phyloP scores from a whole-genome alignment of 37 sponge, comb jelly and placozoan genomes.

The Chondrilla cf. caribensis region DNA sequence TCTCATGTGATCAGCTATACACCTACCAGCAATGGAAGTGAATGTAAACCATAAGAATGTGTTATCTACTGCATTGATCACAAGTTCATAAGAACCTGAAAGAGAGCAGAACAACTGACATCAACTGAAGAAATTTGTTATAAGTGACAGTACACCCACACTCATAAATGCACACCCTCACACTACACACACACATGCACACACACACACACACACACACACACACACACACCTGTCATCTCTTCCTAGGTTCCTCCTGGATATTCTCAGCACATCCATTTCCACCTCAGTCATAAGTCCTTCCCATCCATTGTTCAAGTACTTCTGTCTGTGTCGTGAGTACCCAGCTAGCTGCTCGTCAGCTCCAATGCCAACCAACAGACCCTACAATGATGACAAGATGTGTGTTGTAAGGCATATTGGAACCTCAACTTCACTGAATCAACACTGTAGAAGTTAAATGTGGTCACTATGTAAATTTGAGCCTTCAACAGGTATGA shows the following conservation, averaged over 20 bases:
- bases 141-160: no score
- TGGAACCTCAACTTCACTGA: no score
- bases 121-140: no score
- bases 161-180: no score
- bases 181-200: not conserved
- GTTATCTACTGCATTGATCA: no score
- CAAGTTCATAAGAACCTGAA: no score
- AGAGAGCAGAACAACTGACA: no score
- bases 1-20: slow-evolving; percentile 85
- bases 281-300: slow-evolving; percentile 80
- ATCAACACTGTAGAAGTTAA: no score
- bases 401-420: no score
- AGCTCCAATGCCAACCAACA: slow-evolving; percentile 88
- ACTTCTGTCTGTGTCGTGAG: slow-evolving; percentile 80
- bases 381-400: not conserved
- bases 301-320: slow-evolving; percentile 52
- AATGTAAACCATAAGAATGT: no score
- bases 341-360: slow-evolving; percentile 95
- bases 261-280: slow-evolving; percentile 83
- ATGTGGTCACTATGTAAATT: no score
- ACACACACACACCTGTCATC: slow-evolving; percentile 84
- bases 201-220: not conserved
- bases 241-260: slow-evolving; percentile 90
- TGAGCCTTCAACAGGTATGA: no score
- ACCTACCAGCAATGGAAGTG: slow-evolving; percentile 32